A percentile compares a stretch with the other conserved stretches of the same genome.
Evolutionary conservation across 2,797 vertebrate species (phyloP).

Genomic region (Stomatorhinus walkeri): DNA sequence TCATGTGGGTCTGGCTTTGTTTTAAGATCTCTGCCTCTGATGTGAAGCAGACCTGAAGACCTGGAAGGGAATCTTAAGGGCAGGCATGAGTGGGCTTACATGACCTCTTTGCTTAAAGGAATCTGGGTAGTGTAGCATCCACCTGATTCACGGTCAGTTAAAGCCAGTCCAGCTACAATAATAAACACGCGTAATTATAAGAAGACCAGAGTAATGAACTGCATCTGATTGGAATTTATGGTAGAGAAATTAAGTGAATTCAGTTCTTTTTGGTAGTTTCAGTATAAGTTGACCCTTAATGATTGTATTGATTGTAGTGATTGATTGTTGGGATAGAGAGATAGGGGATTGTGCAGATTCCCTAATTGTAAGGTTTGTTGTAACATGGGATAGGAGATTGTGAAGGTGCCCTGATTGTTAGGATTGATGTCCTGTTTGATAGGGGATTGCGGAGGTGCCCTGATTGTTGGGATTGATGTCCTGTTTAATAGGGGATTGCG

Average conservation of each 20-base stretch:
- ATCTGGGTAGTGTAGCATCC: not conserved
- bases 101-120: not conserved
- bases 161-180: conserved; percentile 13
- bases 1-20: not conserved
- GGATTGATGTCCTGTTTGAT: not conserved
- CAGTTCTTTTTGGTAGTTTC: not conserved
- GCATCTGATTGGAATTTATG: conserved; percentile 35
- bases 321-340: not conserved
- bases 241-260: not conserved
- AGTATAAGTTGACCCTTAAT: not conserved
- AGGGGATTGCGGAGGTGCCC: not conserved
- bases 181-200: conserved; percentile 48
- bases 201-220: conserved; percentile 36
- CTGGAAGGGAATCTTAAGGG: not conserved
- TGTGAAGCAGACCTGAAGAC: not conserved
- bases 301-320: not conserved
- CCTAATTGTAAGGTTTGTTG: not conserved
- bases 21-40: not conserved
- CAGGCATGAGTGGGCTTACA: not conserved
- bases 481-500: not conserved
- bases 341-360: not conserved
- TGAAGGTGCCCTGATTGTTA: not conserved
- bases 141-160: conserved; percentile 3
- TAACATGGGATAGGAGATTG: not conserved
- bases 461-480: not conserved